Evolutionary conservation across 2,888 invertebrate genomes (phyloP), one percentile per base, ranked within the genome.

Genomic region (Dryobota labecula): DNA sequence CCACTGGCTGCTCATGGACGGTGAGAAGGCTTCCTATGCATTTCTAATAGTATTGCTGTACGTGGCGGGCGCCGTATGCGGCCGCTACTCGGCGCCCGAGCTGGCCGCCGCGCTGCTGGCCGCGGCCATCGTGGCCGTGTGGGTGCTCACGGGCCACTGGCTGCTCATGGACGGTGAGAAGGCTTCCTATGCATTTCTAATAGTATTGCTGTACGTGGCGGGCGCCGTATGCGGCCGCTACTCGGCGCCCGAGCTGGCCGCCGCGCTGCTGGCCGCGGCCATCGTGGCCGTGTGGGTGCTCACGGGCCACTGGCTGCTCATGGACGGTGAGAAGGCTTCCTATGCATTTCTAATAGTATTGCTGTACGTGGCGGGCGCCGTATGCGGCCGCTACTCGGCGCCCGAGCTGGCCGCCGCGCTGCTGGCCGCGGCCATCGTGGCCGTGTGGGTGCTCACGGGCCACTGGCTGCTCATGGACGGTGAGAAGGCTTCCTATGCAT

Each of bases 391-490:
- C 83, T 99, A 99, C 96, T 99, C 99, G 61, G 98, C 98, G 85
- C 99, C 99, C 67, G 99, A 99, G 96, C 96, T 99, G 76, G 97
- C 99, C 89, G 99, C 99, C 75, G 99, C 99, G 92, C 97, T 98
- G 83, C 96, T 99, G 76, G 98, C 99, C 80, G 98, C 99, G 88
- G 97, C 98, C 92, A 98, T 99, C 91, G 99, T 99, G 75, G 99
- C 99, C 95, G 98, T 99, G 84, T 99, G 99, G 99, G 98, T 99
- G 87, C 97, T 99, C 80, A 99, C 99, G 75, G 99, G 99, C 1
- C 99, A 99, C 95, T 99, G 99, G 99, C 97, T 99, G 85, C 97
- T 99, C 68, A 99, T 99, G 99, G 99, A 99, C 95, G 98, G 98
- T 98, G 9, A 76, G 88, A 2, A 4, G 8, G 5, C 15, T n/a